Evolutionary conservation across 2,797 vertebrate species (phyloP), one percentile per base, ranked within the genome.

Genomic region (Coregonus suidteri): DNA sequence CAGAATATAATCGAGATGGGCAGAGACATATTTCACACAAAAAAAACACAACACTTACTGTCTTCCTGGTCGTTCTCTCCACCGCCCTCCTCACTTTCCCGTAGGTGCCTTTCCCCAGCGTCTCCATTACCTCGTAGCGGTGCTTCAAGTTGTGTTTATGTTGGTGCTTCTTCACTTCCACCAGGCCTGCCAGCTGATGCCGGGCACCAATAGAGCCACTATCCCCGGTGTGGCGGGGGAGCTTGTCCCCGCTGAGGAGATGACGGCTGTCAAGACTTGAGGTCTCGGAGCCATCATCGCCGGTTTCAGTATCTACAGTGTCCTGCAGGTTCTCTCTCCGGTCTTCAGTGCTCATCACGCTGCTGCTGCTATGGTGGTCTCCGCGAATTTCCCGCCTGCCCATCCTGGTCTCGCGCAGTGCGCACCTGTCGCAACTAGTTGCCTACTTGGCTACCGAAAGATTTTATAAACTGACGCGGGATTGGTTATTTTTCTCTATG

Each of bases 71-170:
- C 0, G 85, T 73, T 79, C 89, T 93, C 85, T 95, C 94, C 53
- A 94, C 84, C 13, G 94, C 95, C 84, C 84, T 94, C 91, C 94
- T 95, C 79, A 96, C 95, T 84, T 95, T 96, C 0, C 95, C 95
- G 74, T 95, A 95, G 0, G 95, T 91, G 54, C 95, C 95, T 83
- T 88, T 94, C 3, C 95, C 95, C 77, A 95, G 88, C 4, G 94
- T 95, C 91, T 95, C 94, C 92, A 95, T 90, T 82, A 95, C 88
- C 78, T 94, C 93, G 20, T 93, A 96, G 30, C 93, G 92, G 88
- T 94, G 94, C 15, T 93, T 95, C 69, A 95, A 78, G 82, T 93
- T 95, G 90, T 95, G 95, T 73, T 95, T 95, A 87, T 96, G 95
- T 75, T 93, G 94, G 76, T 95, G 95, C 78, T 92, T 95, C 89